phyloP scores from a whole-genome alignment of 2,113 vertebrate species.

The Taxidea taxus region DNA sequence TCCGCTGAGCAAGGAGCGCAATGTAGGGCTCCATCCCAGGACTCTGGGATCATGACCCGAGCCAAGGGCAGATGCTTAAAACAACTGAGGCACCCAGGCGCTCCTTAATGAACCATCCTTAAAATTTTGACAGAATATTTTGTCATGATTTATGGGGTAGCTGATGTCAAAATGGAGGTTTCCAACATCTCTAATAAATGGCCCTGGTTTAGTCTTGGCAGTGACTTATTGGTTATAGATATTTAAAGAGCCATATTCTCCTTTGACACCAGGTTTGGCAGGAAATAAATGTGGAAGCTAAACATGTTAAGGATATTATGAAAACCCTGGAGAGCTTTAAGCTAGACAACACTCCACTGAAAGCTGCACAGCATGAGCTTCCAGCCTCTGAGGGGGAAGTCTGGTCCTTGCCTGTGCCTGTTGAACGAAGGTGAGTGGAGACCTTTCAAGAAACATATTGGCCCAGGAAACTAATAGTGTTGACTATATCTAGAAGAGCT shows the following conservation, averaged over 20 bases:
- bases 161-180: constrained; percentile 9
- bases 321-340: constrained; percentile 94
- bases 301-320: constrained; percentile 95
- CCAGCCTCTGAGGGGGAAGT: constrained; percentile 89
- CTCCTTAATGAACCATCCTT: not conserved
- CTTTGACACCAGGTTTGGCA: constrained; percentile 91
- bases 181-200: constrained; percentile 5
- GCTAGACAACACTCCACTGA: constrained; percentile 87
- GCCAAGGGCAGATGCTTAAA: too few species aligned
- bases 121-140: constrained; percentile 30
- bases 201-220: not conserved
- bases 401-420: constrained; percentile 90
- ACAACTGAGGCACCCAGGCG: too few species aligned
- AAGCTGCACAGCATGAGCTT: constrained; percentile 87
- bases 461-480: not conserved
- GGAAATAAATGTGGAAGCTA: constrained; percentile 94
- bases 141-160: not conserved
- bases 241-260: constrained; percentile 9
- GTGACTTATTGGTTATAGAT: not conserved
- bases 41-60: too few species aligned
- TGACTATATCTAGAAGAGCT: not conserved
- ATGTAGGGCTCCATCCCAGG: too few species aligned
- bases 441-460: not conserved
- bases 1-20: too few species aligned
- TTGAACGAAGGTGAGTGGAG: constrained; percentile 90